Conservation (phyloP, 1,140 invertebrate genomes). For the Euwallacea fornicatus region DNA sequence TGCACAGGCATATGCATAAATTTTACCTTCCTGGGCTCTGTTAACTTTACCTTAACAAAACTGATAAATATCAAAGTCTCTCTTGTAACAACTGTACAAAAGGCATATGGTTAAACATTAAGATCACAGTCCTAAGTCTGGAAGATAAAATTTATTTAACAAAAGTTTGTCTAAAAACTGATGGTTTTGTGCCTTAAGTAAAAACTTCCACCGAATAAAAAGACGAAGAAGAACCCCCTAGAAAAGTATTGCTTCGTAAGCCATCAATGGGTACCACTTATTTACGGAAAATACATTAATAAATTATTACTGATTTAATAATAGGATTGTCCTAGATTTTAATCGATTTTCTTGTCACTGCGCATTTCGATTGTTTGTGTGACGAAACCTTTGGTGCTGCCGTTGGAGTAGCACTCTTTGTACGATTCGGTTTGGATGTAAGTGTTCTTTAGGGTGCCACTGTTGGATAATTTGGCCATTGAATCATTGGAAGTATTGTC, state of each 20-base stretch:
- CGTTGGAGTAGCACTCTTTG: slow-evolving; percentile 68
- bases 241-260: slow-evolving; percentile 26
- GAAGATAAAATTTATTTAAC: slow-evolving; percentile 31
- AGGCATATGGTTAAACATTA: slow-evolving; percentile 9
- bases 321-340: slow-evolving; percentile 27
- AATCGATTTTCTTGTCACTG: slow-evolving; percentile 43
- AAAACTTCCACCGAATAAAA: neutral
- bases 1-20: neutral
- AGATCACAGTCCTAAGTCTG: slow-evolving; percentile 12
- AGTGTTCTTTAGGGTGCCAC: slow-evolving; percentile 52
- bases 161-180: slow-evolving; percentile 1
- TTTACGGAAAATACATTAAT: slow-evolving; percentile 5
- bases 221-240: slow-evolving; percentile 8
- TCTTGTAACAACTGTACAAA: slow-evolving; percentile 7
- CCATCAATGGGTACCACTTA: slow-evolving; percentile 1
- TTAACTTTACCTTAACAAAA: slow-evolving; percentile 3
- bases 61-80: neutral
- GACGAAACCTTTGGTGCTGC: slow-evolving; percentile 67
- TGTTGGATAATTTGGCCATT: slow-evolving; percentile 21
- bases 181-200: neutral
- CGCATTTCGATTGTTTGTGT: slow-evolving; percentile 57
- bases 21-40: slow-evolving; percentile 16
- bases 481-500: slow-evolving; percentile 48
- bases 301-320: slow-evolving; percentile 32
- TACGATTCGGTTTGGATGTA: slow-evolving; percentile 63